A percentile compares a stretch with the other conserved stretches of the same genome.
phyloP scores from a whole-genome alignment of 1,140 invertebrate species.

The Megathymus violae region DNA sequence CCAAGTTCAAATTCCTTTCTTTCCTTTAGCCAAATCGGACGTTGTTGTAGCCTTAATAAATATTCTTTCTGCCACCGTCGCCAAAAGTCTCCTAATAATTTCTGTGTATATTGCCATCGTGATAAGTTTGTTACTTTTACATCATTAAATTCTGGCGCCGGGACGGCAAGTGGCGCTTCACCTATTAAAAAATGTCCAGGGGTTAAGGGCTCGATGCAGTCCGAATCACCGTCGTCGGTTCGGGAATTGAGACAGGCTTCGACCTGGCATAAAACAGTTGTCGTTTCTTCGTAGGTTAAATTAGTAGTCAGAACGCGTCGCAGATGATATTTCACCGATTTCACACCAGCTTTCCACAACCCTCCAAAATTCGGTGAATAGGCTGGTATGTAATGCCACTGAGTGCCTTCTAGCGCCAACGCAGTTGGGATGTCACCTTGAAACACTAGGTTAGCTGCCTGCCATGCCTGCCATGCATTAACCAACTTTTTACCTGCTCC shows the following conservation, averaged over 20 bases:
- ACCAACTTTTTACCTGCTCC: constrained; percentile 35
- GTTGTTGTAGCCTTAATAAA: constrained; percentile 34
- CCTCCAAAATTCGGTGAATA: constrained; percentile 31
- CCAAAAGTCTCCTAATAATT: constrained; percentile 41
- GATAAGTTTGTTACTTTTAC: constrained; percentile 20
- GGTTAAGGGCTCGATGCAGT: constrained; percentile 1
- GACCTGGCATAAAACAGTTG: constrained; percentile 31
- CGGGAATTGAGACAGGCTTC: constrained; percentile 36
- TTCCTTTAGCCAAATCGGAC: constrained; percentile 40
- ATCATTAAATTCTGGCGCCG: constrained; percentile 8
- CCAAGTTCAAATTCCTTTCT: constrained; percentile 28
- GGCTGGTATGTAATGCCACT: constrained; percentile 32
- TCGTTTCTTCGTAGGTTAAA: constrained; percentile 33
- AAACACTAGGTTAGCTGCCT: constrained; percentile 7
- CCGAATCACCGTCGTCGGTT: constrained; percentile 20
- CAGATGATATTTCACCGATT: constrained; percentile 27
- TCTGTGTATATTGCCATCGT: constrained; percentile 37
- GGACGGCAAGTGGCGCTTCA: constrained; percentile 22
- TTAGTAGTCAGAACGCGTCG: constrained; percentile 13
- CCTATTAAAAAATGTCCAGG: constrained; percentile 35
- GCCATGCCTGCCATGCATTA: constrained; percentile 12
- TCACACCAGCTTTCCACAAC: constrained; percentile 32
- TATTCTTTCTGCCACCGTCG: constrained; percentile 41
- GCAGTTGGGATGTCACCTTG: background rate
- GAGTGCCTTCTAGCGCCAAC: constrained; percentile 19